Evolutionary conservation across 2,888 invertebrate genomes (phyloP), one percentile per base, ranked within the genome.

Genomic region (Cactoblastis cactorum): DNA sequence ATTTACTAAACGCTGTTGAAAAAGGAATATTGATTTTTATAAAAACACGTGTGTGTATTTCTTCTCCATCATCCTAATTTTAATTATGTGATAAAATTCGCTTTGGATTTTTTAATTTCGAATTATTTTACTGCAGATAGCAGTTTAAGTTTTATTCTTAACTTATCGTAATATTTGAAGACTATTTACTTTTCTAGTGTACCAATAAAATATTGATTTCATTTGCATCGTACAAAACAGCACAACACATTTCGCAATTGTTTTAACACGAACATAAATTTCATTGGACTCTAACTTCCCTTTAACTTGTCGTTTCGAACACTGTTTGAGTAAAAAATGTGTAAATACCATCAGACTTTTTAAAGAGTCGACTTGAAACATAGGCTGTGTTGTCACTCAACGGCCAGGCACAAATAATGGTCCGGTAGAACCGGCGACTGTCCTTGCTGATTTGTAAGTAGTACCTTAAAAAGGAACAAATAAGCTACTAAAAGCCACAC

Each of bases 371-470:
- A 37, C 47, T 24, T 48, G 47, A 48, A 35, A 24, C 38, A 48
- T 48, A 35, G 24, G 37, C 15, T 37, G 24, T n/a, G 35, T 48
- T 48, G 47, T 48, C 47, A 48, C 47, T 37, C 35, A 37, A 5
- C 2, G 24, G 14, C 35, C 47, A 17, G 17, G 24, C 22, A 48
- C 46, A 48, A 48, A 48, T 48, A 37, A 48, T 37, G 37, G 14
- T 12, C 24, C 37, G 18, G 37, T 24, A 14, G 24, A 11, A 48
- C 24, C 35, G 17, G 24, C 3, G n/a, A 3, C 47, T 48, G 47
- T 24, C 38, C 11, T 28, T 48, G n/a, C 22, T 37, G 34, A 47
- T 47, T 47, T 47, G 47, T 48, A 38, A 11, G 24, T 24, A 38
- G 28, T 6, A 41, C 34, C 33, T 24, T 48, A 48, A 48, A 48